These are phyloP conservation scores for Alcedo atthis DNA, from an alignment of 2,797 vertebrate genomes.

Conservation along the genomic window DNA sequence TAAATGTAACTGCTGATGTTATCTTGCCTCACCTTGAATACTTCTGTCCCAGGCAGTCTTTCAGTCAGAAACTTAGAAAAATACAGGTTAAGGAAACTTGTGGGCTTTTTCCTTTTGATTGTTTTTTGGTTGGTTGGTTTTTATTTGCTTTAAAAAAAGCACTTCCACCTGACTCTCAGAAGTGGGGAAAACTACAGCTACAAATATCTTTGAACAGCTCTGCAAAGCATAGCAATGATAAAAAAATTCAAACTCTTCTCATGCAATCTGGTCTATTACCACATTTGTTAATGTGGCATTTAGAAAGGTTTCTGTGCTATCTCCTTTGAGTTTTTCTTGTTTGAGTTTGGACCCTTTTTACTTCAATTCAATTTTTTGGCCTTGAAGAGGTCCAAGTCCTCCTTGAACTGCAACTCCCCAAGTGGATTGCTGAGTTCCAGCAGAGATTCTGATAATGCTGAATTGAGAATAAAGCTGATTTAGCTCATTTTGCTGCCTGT, in stretches of 20 bases:
- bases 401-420: neutral
- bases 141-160: too few species aligned
- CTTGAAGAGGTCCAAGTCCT: neutral
- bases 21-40: neutral
- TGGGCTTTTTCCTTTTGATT: too few species aligned
- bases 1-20: neutral
- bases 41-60: neutral
- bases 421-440: neutral
- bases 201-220: neutral
- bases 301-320: neutral
- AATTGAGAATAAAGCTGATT: neutral
- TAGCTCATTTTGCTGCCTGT: neutral
- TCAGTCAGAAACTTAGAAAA: neutral
- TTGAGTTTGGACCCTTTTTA: neutral
- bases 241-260: neutral
- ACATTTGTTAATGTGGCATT: neutral
- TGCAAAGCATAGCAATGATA: neutral
- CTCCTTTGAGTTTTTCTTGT: neutral
- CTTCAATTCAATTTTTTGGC: neutral
- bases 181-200: neutral
- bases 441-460: neutral
- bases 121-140: too few species aligned
- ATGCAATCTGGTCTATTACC: neutral
- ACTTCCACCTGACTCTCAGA: neutral
- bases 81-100: neutral